phyloP scores from a whole-genome alignment of 1,140 invertebrate genomes.

The Mesaphorura yosii region DNA sequence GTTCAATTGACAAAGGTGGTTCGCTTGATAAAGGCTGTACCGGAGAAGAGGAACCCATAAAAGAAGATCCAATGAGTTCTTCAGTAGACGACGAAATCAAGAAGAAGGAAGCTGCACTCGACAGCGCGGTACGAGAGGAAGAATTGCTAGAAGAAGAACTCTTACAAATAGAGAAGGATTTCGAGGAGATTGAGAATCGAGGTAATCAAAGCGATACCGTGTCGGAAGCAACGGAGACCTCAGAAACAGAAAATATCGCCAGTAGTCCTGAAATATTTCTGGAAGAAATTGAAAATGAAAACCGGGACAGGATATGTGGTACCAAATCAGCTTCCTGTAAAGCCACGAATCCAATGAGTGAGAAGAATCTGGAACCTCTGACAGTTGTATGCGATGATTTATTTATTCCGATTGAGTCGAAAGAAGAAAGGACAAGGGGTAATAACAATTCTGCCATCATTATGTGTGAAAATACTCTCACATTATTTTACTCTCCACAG shows the following conservation, averaged over 20 bases:
- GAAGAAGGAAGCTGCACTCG: slow-evolving; percentile 43
- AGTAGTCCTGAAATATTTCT: neutral
- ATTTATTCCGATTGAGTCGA: too few relatives aligned
- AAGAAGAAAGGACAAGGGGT: too few relatives aligned
- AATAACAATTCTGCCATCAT: too few relatives aligned
- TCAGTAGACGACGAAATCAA: slow-evolving; percentile 37
- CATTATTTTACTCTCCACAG: slow-evolving; percentile 3
- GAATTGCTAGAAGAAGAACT: slow-evolving; percentile 68
- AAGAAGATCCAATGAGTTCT: too few relatives aligned
- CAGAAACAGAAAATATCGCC: neutral
- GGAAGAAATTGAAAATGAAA: neutral
- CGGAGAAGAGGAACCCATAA: too few relatives aligned
- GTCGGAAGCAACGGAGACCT: neutral
- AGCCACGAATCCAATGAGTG: too few relatives aligned
- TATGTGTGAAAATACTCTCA: too few relatives aligned
- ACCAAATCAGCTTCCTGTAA: too few relatives aligned
- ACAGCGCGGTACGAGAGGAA: slow-evolving; percentile 62
- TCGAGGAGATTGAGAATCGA: slow-evolving; percentile 24
- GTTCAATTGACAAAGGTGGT: slow-evolving; percentile 13
- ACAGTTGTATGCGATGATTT: too few relatives aligned
- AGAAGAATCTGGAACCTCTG: too few relatives aligned
- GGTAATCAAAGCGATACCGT: slow-evolving; percentile 1
- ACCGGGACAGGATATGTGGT: neutral
- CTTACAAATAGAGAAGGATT: slow-evolving; percentile 53
- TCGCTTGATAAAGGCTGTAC: too few relatives aligned